phyloP scores from a whole-genome alignment of 2,797 vertebrate genomes.

The Poeciliopsis presidionis region DNA sequence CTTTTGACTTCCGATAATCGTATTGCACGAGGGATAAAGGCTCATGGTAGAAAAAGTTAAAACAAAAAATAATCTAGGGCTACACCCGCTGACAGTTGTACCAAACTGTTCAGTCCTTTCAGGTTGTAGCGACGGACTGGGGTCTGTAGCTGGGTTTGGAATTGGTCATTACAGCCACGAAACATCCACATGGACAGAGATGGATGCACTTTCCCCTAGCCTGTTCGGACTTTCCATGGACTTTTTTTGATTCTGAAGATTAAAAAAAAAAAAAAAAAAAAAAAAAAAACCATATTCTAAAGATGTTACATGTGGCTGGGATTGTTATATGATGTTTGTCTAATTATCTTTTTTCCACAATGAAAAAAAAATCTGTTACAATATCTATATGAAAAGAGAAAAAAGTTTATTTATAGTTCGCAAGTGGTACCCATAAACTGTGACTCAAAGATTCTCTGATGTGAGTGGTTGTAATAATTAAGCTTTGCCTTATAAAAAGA shows the following conservation, averaged over 20 bases:
- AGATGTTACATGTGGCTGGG: conserved; percentile 78
- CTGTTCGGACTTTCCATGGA: conserved; percentile 83
- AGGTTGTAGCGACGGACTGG: conserved; percentile 57
- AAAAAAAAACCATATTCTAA: conserved; percentile 8
- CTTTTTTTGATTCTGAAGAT: conserved; percentile 78
- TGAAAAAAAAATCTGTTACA: conserved; percentile 48
- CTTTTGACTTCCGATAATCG: background rate
- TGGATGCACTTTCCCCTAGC: conserved; percentile 81
- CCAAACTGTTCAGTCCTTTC: conserved; percentile 56
- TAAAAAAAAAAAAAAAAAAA: conserved; percentile 13
- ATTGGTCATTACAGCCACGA: conserved; percentile 76
- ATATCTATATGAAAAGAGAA: conserved; percentile 45
- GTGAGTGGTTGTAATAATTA: conserved; percentile 84
- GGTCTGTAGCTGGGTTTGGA: conserved; percentile 64
- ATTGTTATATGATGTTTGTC: conserved; percentile 82
- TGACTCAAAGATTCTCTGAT: conserved; percentile 78
- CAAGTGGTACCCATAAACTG: conserved; percentile 84
- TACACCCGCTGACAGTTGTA: conserved; percentile 34
- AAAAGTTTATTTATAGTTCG: conserved; percentile 77
- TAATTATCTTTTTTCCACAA: conserved; percentile 70
- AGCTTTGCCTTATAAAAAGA: conserved; percentile 92
- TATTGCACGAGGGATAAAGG: background rate
- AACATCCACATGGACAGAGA: conserved; percentile 78
- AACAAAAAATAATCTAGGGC: conserved; percentile 29
- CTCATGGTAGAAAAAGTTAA: background rate